Evolutionary conservation across 2,797 vertebrate species (phyloP), one percentile per base, ranked within the genome.

Genomic region (Bradypodion ventrale): DNA sequence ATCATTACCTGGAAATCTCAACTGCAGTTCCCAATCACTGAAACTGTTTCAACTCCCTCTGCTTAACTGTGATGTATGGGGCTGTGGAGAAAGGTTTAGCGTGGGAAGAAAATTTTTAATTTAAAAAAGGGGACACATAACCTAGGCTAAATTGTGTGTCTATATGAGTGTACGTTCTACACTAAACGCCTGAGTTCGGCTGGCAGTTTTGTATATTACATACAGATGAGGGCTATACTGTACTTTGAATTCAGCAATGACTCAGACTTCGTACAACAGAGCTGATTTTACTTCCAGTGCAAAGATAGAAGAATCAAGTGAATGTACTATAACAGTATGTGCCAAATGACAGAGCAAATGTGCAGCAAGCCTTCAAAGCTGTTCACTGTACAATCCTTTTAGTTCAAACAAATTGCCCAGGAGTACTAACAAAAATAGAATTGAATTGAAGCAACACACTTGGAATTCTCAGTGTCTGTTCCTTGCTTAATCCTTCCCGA

Each of bases 1-100:
- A 90, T 88, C 93, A 87, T 12, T 87, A 91, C 93, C 90, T 65
- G 87, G 94, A 90, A 89, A 90, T 89, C 76, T 93, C 89, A 69
- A 87, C 90, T 87, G 90, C 87, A 80, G 85, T 89, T 84, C 89
- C 92, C 76, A 90, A 91, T 89, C 89, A 90, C 81, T 80, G 69
- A 80, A 42, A 85, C 37, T 29, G 87, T 56, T 89, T 66, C 87
- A 79, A 2, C 81, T 85, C 90, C 85, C 91, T 84, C 72, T 13
- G 29, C 37, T n/a, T 72, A 69, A 9, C 37, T 21, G 83, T 6
- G 72, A 87, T 81, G 72, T 35, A 86, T 0, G 80, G 80, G 85
- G 87, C 40, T 80, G 35, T 66, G 75, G 65, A 65, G 75, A 60
- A 90, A 27, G n/a, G 9, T 19, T 56, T 56, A 5, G 5, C 32